Evolutionary conservation across 2,797 vertebrate species (phyloP), one percentile per base, ranked within the genome.

Genomic region (Parambassis ranga): DNA sequence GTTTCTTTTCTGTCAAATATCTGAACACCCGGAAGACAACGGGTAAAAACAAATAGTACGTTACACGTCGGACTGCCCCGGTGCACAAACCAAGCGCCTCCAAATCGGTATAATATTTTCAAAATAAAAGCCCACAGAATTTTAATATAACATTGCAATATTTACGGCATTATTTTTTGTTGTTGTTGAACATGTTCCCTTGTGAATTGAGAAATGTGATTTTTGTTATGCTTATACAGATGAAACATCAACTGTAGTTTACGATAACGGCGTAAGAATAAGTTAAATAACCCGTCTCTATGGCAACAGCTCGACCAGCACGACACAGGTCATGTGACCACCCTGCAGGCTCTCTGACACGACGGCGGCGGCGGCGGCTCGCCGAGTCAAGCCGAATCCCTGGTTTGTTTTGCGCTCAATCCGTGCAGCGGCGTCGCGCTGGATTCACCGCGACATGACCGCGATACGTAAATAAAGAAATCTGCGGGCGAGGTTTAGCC

Each of bases 241-340:
- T n/a, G n/a, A n/a, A n/a, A n/a, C n/a, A n/a, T n/a, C n/a, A n/a
- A n/a, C n/a, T n/a, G n/a, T n/a, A n/a, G n/a, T n/a, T n/a, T n/a
- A n/a, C n/a, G n/a, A n/a, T n/a, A n/a, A n/a, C n/a, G n/a, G n/a
- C n/a, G n/a, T n/a, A n/a, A n/a, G n/a, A n/a, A n/a, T n/a, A n/a
- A n/a, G n/a, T n/a, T n/a, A n/a, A n/a, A n/a, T n/a, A 46, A 51
- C 57, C 27, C 10, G 76, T 80, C 20, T 56, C 81, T 9, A 75
- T 80, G 67, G 59, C 59, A 82, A 82, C 72, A 28, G 3, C 0
- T 59, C 32, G 2, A 24, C 27, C 13, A 2, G 5, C 18, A 6
- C 8, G 20, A 14, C 31, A 11, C 13, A 0, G 10, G 55, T 84
- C 79, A 87, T 19, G 52, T 87, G 85, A 79, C 50, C 46, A 1